Conservation (phyloP, 1,140 invertebrate species). For the Acarapis woodi region DNA sequence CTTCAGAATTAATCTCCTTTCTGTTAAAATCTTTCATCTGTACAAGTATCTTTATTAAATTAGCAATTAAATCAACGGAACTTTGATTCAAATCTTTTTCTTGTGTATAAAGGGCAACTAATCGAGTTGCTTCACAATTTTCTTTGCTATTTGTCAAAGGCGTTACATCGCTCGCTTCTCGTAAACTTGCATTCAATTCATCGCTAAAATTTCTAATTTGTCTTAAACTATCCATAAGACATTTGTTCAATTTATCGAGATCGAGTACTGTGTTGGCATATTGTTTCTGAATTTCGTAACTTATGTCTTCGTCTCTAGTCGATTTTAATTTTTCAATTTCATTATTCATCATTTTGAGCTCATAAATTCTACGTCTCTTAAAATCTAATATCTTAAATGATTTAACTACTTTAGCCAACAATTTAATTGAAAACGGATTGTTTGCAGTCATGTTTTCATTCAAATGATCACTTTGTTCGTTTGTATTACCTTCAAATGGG, state of each 20-base stretch:
- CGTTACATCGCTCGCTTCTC: conserved; percentile 52
- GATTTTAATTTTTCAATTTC: conserved; percentile 42
- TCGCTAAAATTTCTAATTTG: conserved; percentile 51
- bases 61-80: conserved; percentile 42
- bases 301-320: conserved; percentile 30
- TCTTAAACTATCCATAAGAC: conserved; percentile 52
- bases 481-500: not conserved
- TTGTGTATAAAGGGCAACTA: no score
- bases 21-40: conserved; percentile 69
- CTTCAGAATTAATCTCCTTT: conserved; percentile 62
- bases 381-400: conserved; percentile 52
- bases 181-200: no score
- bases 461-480: not conserved
- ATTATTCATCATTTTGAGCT: conserved; percentile 56
- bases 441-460: conserved; percentile 19
- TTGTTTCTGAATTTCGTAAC: conserved; percentile 54
- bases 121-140: conserved; percentile 35
- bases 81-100: conserved; percentile 24
- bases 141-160: conserved; percentile 47
- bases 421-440: conserved; percentile 52
- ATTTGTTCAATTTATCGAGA: conserved; percentile 63
- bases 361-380: conserved; percentile 49
- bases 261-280: conserved; percentile 70
- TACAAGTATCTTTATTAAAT: conserved; percentile 62
- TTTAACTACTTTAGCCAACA: conserved; percentile 55